These are phyloP conservation scores for Denticeps clupeoides DNA, from an alignment of 2,797 vertebrate species.

Conservation along the genomic window DNA sequence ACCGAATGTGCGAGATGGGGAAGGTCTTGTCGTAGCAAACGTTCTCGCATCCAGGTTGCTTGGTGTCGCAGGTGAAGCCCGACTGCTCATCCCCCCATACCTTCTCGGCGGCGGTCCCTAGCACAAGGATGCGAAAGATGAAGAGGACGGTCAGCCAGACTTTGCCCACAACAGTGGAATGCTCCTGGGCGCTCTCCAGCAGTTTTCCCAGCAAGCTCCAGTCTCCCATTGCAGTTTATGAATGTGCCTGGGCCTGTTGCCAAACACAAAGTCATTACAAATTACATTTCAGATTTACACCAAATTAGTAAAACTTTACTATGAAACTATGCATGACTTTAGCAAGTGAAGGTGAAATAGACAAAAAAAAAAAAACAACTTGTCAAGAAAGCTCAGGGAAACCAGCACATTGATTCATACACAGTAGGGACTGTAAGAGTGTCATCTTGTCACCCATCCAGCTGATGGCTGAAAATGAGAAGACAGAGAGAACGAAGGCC, in stretches of 20 bases:
- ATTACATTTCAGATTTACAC: too few relatives aligned
- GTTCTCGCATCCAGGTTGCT: conserved; percentile 78
- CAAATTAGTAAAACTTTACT: too few relatives aligned
- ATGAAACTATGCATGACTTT: too few relatives aligned
- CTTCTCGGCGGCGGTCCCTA: conserved; percentile 70
- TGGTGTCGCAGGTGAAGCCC: conserved; percentile 77
- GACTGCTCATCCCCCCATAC: conserved; percentile 79
- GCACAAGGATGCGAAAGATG: conserved; percentile 74
- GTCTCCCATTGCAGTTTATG: conserved; percentile 67
- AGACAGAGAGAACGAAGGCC: background rate
- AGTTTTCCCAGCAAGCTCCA: conserved; percentile 78
- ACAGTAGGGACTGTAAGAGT: too few relatives aligned
- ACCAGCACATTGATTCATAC: too few relatives aligned
- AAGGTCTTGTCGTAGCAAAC: conserved; percentile 81
- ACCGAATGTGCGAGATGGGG: conserved; percentile 78
- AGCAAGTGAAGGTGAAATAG: too few relatives aligned
- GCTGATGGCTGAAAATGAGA: background rate
- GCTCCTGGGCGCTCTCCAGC: conserved; percentile 76
- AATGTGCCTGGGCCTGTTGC: conserved; percentile 2
- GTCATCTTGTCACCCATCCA: background rate
- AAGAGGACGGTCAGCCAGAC: conserved; percentile 80
- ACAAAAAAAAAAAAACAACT: too few relatives aligned
- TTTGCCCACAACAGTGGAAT: conserved; percentile 76
- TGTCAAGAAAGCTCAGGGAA: too few relatives aligned
- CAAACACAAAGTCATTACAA: background rate